Evolutionary conservation across 2,888 invertebrate genomes (phyloP), one percentile per base, ranked within the genome.

Genomic region (Laothoe populi): DNA sequence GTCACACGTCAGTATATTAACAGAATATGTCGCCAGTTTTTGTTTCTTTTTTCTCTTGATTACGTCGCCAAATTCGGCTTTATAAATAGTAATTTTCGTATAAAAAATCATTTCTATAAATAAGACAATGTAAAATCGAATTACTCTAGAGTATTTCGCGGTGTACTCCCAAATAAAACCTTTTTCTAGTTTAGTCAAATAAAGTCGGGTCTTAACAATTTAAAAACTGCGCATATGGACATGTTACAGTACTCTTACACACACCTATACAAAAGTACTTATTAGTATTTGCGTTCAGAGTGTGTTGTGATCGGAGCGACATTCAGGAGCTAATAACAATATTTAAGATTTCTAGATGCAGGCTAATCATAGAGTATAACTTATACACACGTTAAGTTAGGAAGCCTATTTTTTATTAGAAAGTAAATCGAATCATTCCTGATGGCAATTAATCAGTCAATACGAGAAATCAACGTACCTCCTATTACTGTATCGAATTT

Each of bases 361-460:
- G 49, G 16, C 26, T 26, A 49, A 49, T 49, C 49, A 16, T 49
- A 13, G 24, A n/a, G 24, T 24, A 48, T 48, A 48, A 48, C 13
- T n/a, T 48, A 48, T 48, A 48, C 16, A 60, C 48, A 23, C 49
- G 46, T 26, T 60, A 40, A 40, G 40, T 60, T 49, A 60, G 49
- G 48, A 49, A 60, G 40, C 46, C 49, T 60, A 49, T 49, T 49
- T 31, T 62, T 59, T 46, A 61, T 69, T 73, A 77, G 78, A 77
- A 78, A 78, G 76, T 53, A 60, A 69, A 68, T 68, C 48, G 59
- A 63, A 53, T 67, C 66, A 71, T 68, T 64, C 64, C 63, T 64
- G 63, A 59, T 60, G 69, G 63, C 64, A 69, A 72, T 73, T 75
- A 71, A 67, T 71, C 71, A 68, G 70, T 75, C 69, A 73, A 63